Base-by-base conservation (phyloP, 2,888 invertebrate species). In the Sacculina carcini region DNA sequence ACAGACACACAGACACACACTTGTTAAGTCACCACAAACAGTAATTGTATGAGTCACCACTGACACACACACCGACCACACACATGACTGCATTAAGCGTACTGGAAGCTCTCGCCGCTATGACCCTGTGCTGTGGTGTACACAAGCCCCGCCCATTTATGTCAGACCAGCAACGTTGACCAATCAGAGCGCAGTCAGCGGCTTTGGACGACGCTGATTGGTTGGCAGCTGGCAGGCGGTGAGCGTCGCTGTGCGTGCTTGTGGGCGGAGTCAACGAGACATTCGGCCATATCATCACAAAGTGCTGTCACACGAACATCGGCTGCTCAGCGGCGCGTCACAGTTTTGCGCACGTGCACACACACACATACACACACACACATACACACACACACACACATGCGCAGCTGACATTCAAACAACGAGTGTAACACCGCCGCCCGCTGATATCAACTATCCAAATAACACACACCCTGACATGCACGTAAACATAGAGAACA, bases 131-230 rank as follows among this genome's bases (percentile, higher is more conserved):
- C n/a, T n/a, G n/a, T n/a, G n/a, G n/a, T n/a, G n/a, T n/a, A n/a
- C n/a, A n/a, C n/a, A n/a, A n/a, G n/a, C n/a, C n/a, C 23, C 9
- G 39, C 39, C 23, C 10, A 23, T 9, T 23, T 39, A 21, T 9
- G 21, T 12, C 12, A 23, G 39, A 21, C 39, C 10, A 2, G 3
- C 21, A 23, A 12, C 39, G n/a, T 23, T 6, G 10, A 23, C 16
- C 16, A 36, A 16, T 36, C 36, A 16, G 53, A 61, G 58, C 40
- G 31, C 55, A 7, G 16, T 16, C 16, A 7, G 16, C 36, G 5
- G 56, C 58, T 54, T 53, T 59, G 56, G 58, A 62, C 54, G 58
- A 53, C 63, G 61, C 50, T n/a, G n/a, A n/a, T n/a, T n/a, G n/a
- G n/a, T n/a, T n/a, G n/a, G n/a, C n/a, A n/a, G n/a, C n/a, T n/a